phyloP scores from a whole-genome alignment of 1,140 invertebrate genomes.

The Magallana angulata region DNA sequence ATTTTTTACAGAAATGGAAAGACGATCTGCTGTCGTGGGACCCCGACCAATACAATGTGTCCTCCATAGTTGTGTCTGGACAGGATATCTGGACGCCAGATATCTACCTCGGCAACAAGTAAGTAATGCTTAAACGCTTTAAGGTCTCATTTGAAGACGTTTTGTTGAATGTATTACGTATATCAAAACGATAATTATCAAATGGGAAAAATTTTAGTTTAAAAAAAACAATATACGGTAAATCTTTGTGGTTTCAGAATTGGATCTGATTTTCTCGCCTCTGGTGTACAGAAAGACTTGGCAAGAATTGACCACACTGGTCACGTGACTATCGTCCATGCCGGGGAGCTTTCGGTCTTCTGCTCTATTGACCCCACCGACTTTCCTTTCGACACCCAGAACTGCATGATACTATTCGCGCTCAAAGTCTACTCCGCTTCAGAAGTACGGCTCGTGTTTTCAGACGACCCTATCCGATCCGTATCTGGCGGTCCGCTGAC shows the following conservation, averaged over 20 bases:
- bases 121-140: not conserved
- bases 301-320: slow-evolving; percentile 30
- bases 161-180: too few relatives aligned
- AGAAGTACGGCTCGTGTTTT: slow-evolving; percentile 5
- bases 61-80: slow-evolving; percentile 7
- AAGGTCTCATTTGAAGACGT: too few relatives aligned
- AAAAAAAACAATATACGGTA: not conserved
- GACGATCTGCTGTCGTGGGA: slow-evolving; percentile 46
- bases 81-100: slow-evolving; percentile 49
- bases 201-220: not conserved
- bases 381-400: slow-evolving; percentile 50
- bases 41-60: slow-evolving; percentile 16
- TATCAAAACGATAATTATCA: not conserved
- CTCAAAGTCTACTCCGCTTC: too few relatives aligned
- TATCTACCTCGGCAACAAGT: slow-evolving; percentile 43
- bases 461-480: not conserved
- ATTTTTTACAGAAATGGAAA: slow-evolving; percentile 37
- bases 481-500: not conserved
- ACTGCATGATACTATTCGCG: slow-evolving; percentile 15
- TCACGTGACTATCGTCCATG: not conserved
- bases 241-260: slow-evolving; percentile 28
- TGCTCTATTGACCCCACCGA: slow-evolving; percentile 45
- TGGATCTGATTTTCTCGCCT: slow-evolving; percentile 20
- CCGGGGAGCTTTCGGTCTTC: not conserved
- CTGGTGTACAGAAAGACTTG: slow-evolving; percentile 27